Conservation (phyloP, 2,888 invertebrate species). For the Anodontia alba region DNA sequence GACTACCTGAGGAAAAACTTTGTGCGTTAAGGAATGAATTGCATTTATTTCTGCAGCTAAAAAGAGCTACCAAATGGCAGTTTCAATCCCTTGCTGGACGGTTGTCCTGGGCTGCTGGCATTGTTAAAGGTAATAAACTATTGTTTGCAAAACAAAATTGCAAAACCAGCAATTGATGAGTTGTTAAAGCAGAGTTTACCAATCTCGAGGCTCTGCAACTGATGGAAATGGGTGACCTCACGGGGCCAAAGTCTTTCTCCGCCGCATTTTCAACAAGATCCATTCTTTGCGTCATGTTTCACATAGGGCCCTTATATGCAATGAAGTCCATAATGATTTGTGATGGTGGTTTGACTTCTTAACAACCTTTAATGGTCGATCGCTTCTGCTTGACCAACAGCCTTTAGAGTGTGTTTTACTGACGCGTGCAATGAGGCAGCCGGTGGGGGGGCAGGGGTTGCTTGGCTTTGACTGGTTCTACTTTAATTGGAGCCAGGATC, state of each 20-base stretch:
- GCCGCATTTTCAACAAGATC: conserved; percentile 14
- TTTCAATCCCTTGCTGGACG: no score
- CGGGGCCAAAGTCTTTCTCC: conserved; percentile 3
- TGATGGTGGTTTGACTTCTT: background rate
- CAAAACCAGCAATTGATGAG: no score
- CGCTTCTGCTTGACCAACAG: background rate
- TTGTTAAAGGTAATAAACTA: no score
- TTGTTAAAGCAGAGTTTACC: background rate
- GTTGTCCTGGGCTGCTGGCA: no score
- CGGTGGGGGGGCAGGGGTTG: background rate
- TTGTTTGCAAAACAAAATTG: no score
- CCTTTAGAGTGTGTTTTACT: conserved; percentile 8
- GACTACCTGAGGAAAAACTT: background rate
- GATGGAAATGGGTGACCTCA: background rate
- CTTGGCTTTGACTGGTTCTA: no score
- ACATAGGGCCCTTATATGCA: background rate
- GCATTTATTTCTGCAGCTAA: background rate
- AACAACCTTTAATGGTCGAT: background rate
- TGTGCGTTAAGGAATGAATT: background rate
- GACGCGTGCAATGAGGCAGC: conserved; percentile 15
- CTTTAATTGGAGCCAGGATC: background rate
- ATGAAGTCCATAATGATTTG: background rate
- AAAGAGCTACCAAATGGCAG: background rate
- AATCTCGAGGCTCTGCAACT: background rate
- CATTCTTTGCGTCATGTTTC: background rate